Conservation (phyloP, 2,797 vertebrate genomes). For the Xiphophorus birchmanni region DNA sequence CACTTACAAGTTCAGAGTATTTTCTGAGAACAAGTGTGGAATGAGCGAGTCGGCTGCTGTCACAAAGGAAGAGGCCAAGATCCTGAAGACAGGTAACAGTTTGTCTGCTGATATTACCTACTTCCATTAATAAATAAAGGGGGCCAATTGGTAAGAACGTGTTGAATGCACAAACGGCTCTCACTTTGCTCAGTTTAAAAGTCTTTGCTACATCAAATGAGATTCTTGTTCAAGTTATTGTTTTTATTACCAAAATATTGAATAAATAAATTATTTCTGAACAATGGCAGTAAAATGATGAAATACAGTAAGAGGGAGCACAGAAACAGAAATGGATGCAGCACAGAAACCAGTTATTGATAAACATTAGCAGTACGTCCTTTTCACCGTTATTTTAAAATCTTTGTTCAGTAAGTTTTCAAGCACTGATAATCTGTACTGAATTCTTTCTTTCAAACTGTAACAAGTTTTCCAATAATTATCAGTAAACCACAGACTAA, state of each 20-base stretch:
- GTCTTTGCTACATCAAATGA: not conserved
- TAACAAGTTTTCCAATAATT: not conserved
- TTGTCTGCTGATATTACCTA: not conserved
- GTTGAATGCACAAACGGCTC: not conserved
- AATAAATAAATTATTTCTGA: not conserved
- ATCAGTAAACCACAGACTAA: not conserved
- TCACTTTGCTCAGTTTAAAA: not conserved
- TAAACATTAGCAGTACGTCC: not conserved
- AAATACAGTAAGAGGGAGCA: too few relatives aligned
- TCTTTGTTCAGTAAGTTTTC: not conserved
- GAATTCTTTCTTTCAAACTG: not conserved
- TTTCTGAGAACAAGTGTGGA: conserved; percentile 90
- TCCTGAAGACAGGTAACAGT: conserved; percentile 87
- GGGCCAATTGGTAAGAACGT: not conserved
- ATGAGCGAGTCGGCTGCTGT: conserved; percentile 75
- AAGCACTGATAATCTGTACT: not conserved
- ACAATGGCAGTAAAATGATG: not conserved
- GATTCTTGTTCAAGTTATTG: not conserved
- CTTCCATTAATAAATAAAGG: not conserved
- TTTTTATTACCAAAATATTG: not conserved
- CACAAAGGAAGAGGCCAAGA: conserved; percentile 80
- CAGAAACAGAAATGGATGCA: not conserved
- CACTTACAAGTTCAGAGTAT: conserved; percentile 90
- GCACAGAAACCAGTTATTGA: not conserved
- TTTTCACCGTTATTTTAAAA: not conserved